Conservation (phyloP, 30 jellyfish, hydroid and myxozoan genomes). For the Pelagia noctiluca region DNA sequence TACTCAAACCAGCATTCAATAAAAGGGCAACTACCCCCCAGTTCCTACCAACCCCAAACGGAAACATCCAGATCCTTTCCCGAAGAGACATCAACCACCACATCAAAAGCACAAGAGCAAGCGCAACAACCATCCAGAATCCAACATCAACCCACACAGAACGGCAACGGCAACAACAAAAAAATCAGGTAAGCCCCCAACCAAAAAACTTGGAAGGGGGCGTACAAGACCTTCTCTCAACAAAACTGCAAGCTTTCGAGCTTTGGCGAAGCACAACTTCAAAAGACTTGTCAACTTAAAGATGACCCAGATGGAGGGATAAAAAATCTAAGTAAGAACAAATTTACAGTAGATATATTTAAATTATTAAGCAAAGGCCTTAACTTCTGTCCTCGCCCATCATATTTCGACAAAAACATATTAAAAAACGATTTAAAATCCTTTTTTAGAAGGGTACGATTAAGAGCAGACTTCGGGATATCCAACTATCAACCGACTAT, state of each 20-base stretch:
- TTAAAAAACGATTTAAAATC: constrained; percentile 18
- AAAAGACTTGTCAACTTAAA: constrained; percentile 26
- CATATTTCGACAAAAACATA: constrained; percentile 22
- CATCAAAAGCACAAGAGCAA: too few species aligned
- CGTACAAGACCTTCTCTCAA: constrained; percentile 25
- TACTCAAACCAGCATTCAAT: neutral
- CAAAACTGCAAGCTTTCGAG: constrained; percentile 44
- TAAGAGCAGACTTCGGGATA: constrained; percentile 17
- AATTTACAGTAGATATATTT: constrained; percentile 30
- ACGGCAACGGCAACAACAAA: neutral
- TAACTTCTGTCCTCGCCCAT: constrained; percentile 56
- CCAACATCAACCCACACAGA: neutral
- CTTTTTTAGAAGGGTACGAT: constrained; percentile 3
- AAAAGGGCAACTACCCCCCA: neutral
- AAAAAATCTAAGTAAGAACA: constrained; percentile 18
- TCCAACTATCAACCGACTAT: constrained; percentile 18
- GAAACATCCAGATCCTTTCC: neutral
- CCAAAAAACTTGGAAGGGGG: constrained; percentile 7
- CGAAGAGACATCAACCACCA: neutral
- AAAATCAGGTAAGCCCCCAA: constrained; percentile 9
- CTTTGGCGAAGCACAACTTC: constrained; percentile 53
- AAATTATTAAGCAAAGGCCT: constrained; percentile 42
- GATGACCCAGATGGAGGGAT: constrained; percentile 55
- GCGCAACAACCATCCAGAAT: neutral
- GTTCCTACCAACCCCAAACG: neutral